Conservation (phyloP, 1,140 invertebrate species). For the Musca vetustissima region DNA sequence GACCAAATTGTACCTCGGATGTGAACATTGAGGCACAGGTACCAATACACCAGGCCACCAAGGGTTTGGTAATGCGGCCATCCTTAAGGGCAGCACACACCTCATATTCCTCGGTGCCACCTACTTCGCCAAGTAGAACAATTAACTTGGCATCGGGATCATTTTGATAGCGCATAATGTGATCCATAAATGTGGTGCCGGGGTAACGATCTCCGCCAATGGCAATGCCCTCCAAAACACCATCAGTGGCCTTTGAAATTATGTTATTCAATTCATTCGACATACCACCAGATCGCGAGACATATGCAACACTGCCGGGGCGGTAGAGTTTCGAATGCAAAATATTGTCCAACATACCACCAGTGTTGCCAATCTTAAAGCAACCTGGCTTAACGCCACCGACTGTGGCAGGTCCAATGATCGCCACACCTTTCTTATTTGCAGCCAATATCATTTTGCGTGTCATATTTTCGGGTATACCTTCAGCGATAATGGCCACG, state of each 20-base stretch:
- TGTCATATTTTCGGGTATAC: slow-evolving; percentile 98
- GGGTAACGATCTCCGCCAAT: slow-evolving; percentile 99
- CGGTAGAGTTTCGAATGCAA: slow-evolving; percentile 95
- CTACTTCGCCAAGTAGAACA: slow-evolving; percentile 95
- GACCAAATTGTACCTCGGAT: slow-evolving; percentile 98
- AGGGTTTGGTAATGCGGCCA: slow-evolving; percentile 85
- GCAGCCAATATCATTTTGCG: slow-evolving; percentile 90
- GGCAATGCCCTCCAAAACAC: slow-evolving; percentile 96
- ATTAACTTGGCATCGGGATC: slow-evolving; percentile 89
- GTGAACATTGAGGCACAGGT: slow-evolving; percentile 92
- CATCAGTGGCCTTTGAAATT: slow-evolving; percentile 94
- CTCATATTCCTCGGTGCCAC: slow-evolving; percentile 98
- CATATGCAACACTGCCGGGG: slow-evolving; percentile 96
- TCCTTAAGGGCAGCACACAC: slow-evolving; percentile 87
- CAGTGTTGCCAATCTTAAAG: slow-evolving; percentile 99
- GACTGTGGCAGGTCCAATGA: slow-evolving; percentile 97
- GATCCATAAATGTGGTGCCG: slow-evolving; percentile 97
- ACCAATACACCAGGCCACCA: slow-evolving; percentile 98
- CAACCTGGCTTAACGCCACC: slow-evolving; percentile 98
- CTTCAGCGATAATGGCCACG: slow-evolving; percentile 98
- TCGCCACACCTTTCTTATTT: slow-evolving; percentile 75
- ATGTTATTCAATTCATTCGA: slow-evolving; percentile 99
- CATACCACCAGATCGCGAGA: slow-evolving; percentile 98
- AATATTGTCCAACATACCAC: slow-evolving; percentile 99
- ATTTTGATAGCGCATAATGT: slow-evolving; percentile 82